phyloP scores from a whole-genome alignment of 2,113 vertebrate genomes.

The Xenotilapia leptura region DNA sequence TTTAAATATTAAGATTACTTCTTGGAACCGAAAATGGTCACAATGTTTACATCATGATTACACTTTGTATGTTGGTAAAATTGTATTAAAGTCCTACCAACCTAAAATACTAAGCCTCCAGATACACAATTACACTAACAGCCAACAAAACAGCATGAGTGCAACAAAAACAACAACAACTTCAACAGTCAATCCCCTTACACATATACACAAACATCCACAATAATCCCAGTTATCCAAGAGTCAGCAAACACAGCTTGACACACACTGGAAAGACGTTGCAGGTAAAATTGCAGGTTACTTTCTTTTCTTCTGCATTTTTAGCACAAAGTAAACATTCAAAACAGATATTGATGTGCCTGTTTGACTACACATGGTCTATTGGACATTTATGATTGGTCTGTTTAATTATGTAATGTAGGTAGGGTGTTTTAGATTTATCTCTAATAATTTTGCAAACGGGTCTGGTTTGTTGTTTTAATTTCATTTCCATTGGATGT shows the following conservation, averaged over 20 bases:
- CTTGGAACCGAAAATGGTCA: neutral
- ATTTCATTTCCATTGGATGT: neutral
- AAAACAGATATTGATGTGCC: neutral
- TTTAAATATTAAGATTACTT: neutral
- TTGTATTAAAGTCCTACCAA: neutral
- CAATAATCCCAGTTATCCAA: slow-evolving; percentile 21
- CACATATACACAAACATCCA: neutral
- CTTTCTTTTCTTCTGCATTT: neutral
- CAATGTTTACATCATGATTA: neutral
- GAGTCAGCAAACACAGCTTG: slow-evolving; percentile 14
- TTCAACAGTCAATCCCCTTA: slow-evolving; percentile 9
- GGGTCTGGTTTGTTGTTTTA: neutral
- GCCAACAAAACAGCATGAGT: neutral
- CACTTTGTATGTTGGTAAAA: neutral
- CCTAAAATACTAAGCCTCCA: neutral
- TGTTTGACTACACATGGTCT: neutral
- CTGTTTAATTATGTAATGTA: neutral
- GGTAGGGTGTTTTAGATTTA: neutral
- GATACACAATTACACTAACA: neutral
- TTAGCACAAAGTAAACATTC: neutral
- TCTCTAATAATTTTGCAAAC: neutral
- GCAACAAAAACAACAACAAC: neutral
- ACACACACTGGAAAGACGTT: neutral
- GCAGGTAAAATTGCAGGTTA: neutral
- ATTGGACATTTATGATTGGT: neutral